Conservation (phyloP, 2,888 invertebrate species). For the Xestia rhomboidea region DNA sequence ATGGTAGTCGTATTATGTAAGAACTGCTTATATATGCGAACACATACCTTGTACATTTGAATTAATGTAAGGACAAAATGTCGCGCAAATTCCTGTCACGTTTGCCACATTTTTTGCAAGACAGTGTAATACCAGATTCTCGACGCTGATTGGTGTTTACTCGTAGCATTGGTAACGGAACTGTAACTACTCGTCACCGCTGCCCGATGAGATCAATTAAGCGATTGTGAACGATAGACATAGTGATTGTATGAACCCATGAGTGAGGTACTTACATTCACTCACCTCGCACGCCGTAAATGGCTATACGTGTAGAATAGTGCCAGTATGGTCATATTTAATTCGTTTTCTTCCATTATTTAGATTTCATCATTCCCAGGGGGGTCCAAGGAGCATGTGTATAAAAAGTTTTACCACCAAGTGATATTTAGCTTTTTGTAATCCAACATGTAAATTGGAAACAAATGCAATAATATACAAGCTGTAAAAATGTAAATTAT, state of each 20-base stretch:
- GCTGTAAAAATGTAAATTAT: slow-evolving; percentile 37
- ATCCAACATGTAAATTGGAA: slow-evolving; percentile 30
- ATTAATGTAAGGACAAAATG: slow-evolving; percentile 33
- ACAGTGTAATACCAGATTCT: slow-evolving; percentile 67
- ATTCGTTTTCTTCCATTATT: slow-evolving; percentile 50
- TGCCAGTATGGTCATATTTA: slow-evolving; percentile 42
- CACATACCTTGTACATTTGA: not conserved
- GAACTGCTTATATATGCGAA: not conserved
- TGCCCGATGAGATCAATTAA: slow-evolving; percentile 77
- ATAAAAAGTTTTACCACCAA: slow-evolving; percentile 14
- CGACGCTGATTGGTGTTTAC: slow-evolving; percentile 71
- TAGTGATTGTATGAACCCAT: slow-evolving; percentile 54
- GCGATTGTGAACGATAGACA: slow-evolving; percentile 73
- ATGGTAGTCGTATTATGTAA: slow-evolving; percentile 37
- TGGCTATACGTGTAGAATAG: slow-evolving; percentile 34
- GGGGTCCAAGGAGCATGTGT: not conserved
- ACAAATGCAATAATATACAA: slow-evolving; percentile 33
- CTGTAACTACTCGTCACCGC: slow-evolving; percentile 69
- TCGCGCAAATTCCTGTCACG: slow-evolving; percentile 17
- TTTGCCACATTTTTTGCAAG: slow-evolving; percentile 61
- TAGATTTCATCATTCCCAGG: slow-evolving; percentile 33
- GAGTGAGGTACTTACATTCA: slow-evolving; percentile 58
- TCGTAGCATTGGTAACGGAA: slow-evolving; percentile 73
- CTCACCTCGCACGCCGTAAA: slow-evolving; percentile 29
- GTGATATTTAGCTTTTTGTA: slow-evolving; percentile 27